Evolutionary conservation across 2,113 vertebrate species (phyloP).

Genomic region (Lanius ludovicianus): DNA sequence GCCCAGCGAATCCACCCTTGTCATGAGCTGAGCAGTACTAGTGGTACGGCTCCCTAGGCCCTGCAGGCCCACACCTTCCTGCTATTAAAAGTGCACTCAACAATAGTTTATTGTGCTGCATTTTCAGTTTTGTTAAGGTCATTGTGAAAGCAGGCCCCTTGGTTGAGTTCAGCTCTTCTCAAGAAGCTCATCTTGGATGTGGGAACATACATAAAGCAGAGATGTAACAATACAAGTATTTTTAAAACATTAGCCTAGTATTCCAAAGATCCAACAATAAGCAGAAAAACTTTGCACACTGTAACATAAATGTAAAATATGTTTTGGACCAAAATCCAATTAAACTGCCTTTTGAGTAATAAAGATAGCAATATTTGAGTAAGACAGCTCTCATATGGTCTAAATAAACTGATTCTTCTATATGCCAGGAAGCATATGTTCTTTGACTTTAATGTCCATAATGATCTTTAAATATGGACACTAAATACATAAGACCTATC

Average conservation of each 20-base stretch:
- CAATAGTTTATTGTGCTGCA: background rate
- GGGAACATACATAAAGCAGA: background rate
- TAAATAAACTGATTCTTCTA: background rate
- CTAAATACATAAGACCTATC: background rate
- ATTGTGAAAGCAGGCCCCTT: background rate
- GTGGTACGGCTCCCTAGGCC: too few relatives aligned
- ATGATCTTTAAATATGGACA: background rate
- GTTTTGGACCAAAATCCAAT: background rate
- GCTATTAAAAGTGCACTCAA: background rate
- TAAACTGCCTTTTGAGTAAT: background rate
- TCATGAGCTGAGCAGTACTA: too few relatives aligned
- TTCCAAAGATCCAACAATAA: background rate
- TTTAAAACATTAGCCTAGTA: background rate
- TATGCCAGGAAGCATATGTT: background rate
- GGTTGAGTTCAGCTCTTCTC: background rate
- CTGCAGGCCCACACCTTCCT: background rate
- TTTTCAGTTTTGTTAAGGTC: background rate
- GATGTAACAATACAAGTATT: background rate
- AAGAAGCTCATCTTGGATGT: background rate
- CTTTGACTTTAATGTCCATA: background rate
- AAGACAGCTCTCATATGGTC: background rate
- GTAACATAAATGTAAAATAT: background rate
- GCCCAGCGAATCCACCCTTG: too few relatives aligned
- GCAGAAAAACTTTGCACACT: background rate
- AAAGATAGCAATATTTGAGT: background rate